These are phyloP conservation scores for Xestia sexstrigata DNA, from an alignment of 2,888 invertebrate genomes.

Conservation along the genomic window DNA sequence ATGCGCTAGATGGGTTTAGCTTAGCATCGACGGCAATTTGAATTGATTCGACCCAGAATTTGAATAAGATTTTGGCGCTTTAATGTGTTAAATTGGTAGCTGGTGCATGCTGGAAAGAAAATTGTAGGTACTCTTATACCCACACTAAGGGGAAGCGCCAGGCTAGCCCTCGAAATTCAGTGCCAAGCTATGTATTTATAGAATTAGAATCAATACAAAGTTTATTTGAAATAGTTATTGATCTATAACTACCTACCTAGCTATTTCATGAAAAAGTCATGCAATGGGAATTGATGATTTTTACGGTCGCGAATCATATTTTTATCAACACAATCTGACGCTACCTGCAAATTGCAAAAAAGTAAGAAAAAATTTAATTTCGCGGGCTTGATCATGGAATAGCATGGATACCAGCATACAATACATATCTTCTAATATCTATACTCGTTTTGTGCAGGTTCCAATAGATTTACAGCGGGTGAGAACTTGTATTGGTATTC, in stretches of 20 bases:
- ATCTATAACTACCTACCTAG: too few species aligned
- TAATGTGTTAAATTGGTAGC: neutral
- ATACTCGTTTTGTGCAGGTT: conserved; percentile 69
- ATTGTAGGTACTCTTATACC: neutral
- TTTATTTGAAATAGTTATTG: too few species aligned
- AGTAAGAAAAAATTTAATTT: too few species aligned
- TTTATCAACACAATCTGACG: too few species aligned
- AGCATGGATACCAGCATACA: neutral
- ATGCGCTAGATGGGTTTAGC: neutral
- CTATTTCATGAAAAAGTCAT: too few species aligned
- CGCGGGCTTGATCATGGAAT: neutral
- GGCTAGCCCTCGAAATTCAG: too few species aligned
- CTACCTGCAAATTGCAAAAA: too few species aligned
- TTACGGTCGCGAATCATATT: too few species aligned
- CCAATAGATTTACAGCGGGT: conserved; percentile 79
- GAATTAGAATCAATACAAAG: too few species aligned
- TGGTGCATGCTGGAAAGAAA: neutral
- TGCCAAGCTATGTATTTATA: too few species aligned
- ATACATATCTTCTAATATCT: neutral
- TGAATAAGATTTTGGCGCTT: neutral
- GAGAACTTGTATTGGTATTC: conserved; percentile 81
- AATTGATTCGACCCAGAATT: neutral
- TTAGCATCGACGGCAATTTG: neutral
- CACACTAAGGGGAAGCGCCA: too few species aligned
- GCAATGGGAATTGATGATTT: too few species aligned